phyloP scores from a whole-genome alignment of 1,140 invertebrate species.

The Zophobas atratus region DNA sequence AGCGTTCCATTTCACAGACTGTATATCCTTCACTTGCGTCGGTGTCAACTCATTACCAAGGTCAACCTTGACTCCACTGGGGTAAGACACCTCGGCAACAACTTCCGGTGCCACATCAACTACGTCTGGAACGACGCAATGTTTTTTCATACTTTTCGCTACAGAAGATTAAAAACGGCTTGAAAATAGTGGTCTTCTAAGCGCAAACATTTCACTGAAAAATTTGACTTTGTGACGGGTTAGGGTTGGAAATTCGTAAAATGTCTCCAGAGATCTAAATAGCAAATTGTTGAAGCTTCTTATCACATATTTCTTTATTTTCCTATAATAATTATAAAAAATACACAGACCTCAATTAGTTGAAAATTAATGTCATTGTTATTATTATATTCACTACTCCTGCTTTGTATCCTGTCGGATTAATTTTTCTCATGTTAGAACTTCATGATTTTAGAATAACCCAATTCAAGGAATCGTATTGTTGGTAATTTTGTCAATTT shows the following conservation, averaged over 20 bases:
- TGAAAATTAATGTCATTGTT: too few species aligned
- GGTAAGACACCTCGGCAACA: slow-evolving; percentile 64
- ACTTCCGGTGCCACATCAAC: slow-evolving; percentile 66
- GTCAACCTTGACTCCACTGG: slow-evolving; percentile 74
- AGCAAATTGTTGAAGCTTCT: too few species aligned
- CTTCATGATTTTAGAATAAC: too few species aligned
- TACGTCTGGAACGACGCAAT: slow-evolving; percentile 70
- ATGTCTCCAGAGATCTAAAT: too few species aligned
- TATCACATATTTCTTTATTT: too few species aligned
- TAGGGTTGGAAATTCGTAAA: neutral
- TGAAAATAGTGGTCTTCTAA: slow-evolving; percentile 48
- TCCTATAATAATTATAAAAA: too few species aligned
- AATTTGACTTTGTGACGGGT: slow-evolving; percentile 22
- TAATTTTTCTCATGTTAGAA: too few species aligned
- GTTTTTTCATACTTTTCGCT: slow-evolving; percentile 67
- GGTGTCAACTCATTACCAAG: slow-evolving; percentile 85
- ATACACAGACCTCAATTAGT: too few species aligned
- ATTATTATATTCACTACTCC: too few species aligned
- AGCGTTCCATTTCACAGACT: slow-evolving; percentile 77
- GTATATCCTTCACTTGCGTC: slow-evolving; percentile 81
- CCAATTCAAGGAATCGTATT: too few species aligned
- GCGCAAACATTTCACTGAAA: slow-evolving; percentile 51
- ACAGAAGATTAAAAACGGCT: slow-evolving; percentile 55
- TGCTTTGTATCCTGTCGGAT: too few species aligned
- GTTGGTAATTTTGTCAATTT: too few species aligned